Base-by-base conservation (phyloP, 2,888 invertebrate genomes). In the Lasioglossum morio region DNA sequence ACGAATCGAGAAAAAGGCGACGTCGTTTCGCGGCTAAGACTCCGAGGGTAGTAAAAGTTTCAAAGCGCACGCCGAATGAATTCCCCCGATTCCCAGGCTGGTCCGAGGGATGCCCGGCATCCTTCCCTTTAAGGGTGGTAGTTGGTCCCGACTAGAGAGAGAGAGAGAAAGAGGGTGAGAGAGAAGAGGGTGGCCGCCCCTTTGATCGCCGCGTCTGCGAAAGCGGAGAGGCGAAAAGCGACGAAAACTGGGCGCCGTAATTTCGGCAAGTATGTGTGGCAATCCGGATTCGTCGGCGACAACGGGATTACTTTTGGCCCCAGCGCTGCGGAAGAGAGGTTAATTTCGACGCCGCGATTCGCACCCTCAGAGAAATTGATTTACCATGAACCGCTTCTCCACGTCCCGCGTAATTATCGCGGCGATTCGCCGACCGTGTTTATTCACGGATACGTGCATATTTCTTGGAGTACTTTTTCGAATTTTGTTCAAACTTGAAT, bases 201-300 rank as follows among this genome's bases (percentile, higher is more conserved):
- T 77, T 76, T 81, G 81, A 81, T 81, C 77, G 72, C 66, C 27
- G 37, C 40, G 43, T 37, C 63, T 30, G 79, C 23, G 69, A 70
- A 34, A 46, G n/a, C 69, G n/a, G 37, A 37, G 72, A 27, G 48
- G 46, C n/a, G 66, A 48, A 63, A 63, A 74, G 69, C 60, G 57
- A n/a, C 27, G 79, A 48, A 27, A 72, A 79, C 46, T 19, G 40
- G 53, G 30, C 57, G 70, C 4, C 43, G 77, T 81, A 77, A 81
- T 81, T 81, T 81, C 76, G 60, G 77, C 81, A 76, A 81, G 76
- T 66, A 69, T 53, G 53, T 53, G 53, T 12, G 60, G 66, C 70
- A 57, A 81, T 77, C 53, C 77, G 77, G 63, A 46, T 37, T 74
- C 79, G 48, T 10, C 66, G 37, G 66, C 66, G 63, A 80, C 77